Conservation (phyloP, 2,888 invertebrate genomes). For the Trisateles emortualis region DNA sequence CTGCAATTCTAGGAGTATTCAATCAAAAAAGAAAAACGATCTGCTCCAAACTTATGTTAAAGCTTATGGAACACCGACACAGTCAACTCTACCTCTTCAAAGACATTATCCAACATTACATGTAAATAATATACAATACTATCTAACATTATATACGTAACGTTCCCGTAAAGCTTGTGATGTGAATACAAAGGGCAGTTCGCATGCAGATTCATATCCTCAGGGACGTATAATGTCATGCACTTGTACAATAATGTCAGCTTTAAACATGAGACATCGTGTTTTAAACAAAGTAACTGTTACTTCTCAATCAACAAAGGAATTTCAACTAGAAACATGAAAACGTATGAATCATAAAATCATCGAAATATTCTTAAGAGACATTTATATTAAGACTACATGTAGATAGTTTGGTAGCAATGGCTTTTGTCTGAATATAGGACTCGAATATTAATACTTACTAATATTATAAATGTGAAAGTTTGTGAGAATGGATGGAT, state of each 20-base stretch:
- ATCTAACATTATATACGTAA: background rate
- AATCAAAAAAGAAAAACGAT: too few species aligned
- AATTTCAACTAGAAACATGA: background rate
- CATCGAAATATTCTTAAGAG: background rate
- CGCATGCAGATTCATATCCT: slow-evolving; percentile 58
- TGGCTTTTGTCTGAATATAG: too few species aligned
- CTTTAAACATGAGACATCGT: slow-evolving; percentile 34
- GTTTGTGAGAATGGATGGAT: too few species aligned
- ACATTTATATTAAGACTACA: too few species aligned
- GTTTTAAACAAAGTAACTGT: slow-evolving; percentile 29
- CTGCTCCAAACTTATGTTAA: too few species aligned
- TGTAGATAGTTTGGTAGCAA: too few species aligned
- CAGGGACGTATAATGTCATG: slow-evolving; percentile 39
- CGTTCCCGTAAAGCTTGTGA: slow-evolving; percentile 15
- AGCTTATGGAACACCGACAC: too few species aligned
- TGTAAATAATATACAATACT: background rate
- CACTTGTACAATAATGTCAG: slow-evolving; percentile 39
- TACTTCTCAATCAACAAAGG: slow-evolving; percentile 36
- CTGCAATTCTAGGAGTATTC: too few species aligned
- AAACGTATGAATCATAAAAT: background rate
- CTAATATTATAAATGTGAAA: too few species aligned
- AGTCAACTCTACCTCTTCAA: too few species aligned
- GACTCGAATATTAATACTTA: too few species aligned
- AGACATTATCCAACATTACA: too few species aligned
- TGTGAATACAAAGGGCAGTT: slow-evolving; percentile 47